phyloP scores from a whole-genome alignment of 2,888 invertebrate genomes.

The Eristalis arbustorum region DNA sequence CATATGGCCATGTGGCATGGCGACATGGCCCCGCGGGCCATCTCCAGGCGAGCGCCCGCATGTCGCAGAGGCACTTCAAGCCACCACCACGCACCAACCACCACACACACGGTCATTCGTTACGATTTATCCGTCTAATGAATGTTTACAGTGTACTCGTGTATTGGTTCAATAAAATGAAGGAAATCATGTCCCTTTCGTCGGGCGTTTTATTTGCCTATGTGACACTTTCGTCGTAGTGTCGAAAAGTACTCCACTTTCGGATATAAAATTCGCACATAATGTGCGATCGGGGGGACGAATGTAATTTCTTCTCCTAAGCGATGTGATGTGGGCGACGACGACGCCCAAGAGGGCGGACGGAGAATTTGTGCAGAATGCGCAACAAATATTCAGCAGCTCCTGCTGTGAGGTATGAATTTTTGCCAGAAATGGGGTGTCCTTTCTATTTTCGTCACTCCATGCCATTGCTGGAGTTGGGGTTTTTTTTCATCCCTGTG shows the following conservation, averaged over 20 bases:
- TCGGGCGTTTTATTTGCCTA: neutral
- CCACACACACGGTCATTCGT: neutral
- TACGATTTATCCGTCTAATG: slow-evolving; percentile 31
- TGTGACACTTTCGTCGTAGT: neutral
- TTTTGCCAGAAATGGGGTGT: neutral
- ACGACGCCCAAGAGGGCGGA: neutral
- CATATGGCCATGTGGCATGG: neutral
- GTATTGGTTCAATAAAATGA: neutral
- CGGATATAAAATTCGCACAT: slow-evolving; percentile 21
- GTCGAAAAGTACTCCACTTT: neutral
- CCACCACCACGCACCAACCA: neutral
- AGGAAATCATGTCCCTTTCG: neutral
- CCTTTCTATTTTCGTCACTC: neutral
- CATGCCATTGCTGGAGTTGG: neutral
- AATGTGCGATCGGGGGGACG: slow-evolving; percentile 18
- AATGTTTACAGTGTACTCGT: slow-evolving; percentile 21
- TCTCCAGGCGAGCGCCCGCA: neutral
- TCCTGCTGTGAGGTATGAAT: neutral
- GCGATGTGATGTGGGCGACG: neutral
- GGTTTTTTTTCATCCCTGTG: neutral
- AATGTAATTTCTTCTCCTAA: slow-evolving; percentile 6
- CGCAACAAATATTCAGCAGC: slow-evolving; percentile 24
- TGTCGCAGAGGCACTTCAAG: neutral
- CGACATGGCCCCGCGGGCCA: neutral
- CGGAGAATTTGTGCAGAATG: slow-evolving; percentile 19